Base-by-base conservation (phyloP, 2,888 invertebrate species). In the Xanthorhoe designata region DNA sequence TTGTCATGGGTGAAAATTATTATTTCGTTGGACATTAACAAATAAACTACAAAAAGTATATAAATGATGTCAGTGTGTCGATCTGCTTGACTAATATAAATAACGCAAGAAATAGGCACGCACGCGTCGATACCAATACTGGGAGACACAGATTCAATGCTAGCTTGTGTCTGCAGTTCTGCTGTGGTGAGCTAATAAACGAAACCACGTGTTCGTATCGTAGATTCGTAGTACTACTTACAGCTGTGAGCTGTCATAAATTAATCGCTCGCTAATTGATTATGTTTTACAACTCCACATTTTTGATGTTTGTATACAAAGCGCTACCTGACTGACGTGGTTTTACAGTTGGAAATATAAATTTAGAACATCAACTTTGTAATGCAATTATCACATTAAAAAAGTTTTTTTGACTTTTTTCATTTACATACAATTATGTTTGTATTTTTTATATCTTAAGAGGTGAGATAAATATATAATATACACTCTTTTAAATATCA, bases 181-280 rank as follows among this genome's bases (percentile, higher is more conserved):
- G 47, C 47, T 55, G 63, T 56, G n/a, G 61, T 64, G 42, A 59
- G 52, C 63, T 59, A 60, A 66, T 50, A 66, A 53, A 45, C 38
- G 35, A 65, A 50, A 66, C 69, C 72, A 72, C 71, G 70, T 72
- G 72, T 45, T 61, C 52, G 38, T 60, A 63, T 61, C 55, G 59
- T n/a, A n/a, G n/a, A n/a, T n/a, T n/a, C n/a, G n/a, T 59, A 59
- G 58, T 58, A 58, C 59, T 66, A 60, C 35, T 38, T 72, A 69
- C 64, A 66, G 55, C 59, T 66, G 65, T 55, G 62, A 66, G 55
- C 59, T 66, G 65, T 55, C 56, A 62, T 69, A 69, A 66, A 69
- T 65, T 64, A 61, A 64, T 69, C 61, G 32, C 18, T 64, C 13
- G 13, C 18, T 68, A 54, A 61, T 68, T 64, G 38, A 61, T n/a